Percentiles rank a stretch among this genome's conserved stretches.
Conservation (phyloP, 1,140 invertebrate genomes). For the Ptiloglossa arizonensis region DNA sequence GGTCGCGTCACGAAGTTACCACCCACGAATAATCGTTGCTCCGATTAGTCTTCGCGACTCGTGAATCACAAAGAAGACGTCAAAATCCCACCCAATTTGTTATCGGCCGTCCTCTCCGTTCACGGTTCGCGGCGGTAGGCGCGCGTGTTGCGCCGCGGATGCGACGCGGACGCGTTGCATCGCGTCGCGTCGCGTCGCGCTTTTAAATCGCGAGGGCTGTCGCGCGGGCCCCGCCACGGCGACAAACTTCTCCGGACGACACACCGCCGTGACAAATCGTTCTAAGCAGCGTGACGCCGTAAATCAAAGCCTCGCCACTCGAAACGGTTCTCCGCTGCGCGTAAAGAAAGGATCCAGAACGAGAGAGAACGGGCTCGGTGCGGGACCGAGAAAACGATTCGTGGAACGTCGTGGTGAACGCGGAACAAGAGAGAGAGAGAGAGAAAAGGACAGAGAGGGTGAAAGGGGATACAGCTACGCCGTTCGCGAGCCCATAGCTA, state of each 20-base stretch:
- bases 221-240: background rate
- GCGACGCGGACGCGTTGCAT: too few species aligned
- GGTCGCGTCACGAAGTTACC: too few species aligned
- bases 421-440: background rate
- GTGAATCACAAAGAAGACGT: too few species aligned
- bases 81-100: too few species aligned
- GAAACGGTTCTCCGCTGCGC: slow-evolving; percentile 5
- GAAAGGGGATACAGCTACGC: too few species aligned
- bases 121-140: too few species aligned
- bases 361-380: background rate
- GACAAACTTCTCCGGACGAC: slow-evolving; percentile 27
- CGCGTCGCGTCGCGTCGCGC: too few species aligned
- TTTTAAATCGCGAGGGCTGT: background rate
- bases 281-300: slow-evolving; percentile 45
- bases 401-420: background rate
- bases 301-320: slow-evolving; percentile 36
- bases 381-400: background rate
- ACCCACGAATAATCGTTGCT: too few species aligned
- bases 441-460: background rate
- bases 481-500: background rate
- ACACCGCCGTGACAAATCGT: slow-evolving; percentile 39
- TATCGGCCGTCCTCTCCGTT: too few species aligned
- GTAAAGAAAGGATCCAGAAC: slow-evolving; percentile 3
- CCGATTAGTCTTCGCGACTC: too few species aligned
- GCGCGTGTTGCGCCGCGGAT: too few species aligned